A percentile compares a stretch with the other conserved stretches of the same genome.
phyloP scores from a whole-genome alignment of 2,797 vertebrate species.

The Sebastes wilsoni region DNA sequence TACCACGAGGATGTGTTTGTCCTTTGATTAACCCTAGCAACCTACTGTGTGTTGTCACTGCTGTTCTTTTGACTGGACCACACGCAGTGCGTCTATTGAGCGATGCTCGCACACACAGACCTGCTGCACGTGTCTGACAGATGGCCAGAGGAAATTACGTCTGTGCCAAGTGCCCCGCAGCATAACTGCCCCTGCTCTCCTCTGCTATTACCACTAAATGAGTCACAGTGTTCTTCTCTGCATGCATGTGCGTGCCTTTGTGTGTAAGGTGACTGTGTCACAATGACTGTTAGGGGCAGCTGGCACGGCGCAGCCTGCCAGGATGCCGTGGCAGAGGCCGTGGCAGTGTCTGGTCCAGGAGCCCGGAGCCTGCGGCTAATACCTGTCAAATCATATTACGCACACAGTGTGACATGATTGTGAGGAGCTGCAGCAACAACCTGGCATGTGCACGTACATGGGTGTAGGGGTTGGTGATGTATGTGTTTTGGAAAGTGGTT shows the following conservation, averaged over 20 bases:
- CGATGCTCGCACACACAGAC: conserved; percentile 14
- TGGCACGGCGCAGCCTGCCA: conserved; percentile 35
- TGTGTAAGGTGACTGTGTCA: conserved; percentile 35
- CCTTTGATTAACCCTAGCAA: conserved; percentile 7
- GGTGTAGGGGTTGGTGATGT: conserved; percentile 47
- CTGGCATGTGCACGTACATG: conserved; percentile 31
- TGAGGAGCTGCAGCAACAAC: conserved; percentile 39
- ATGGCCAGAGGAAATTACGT: conserved; percentile 56
- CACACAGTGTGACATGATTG: conserved; percentile 24
- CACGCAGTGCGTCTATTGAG: background rate
- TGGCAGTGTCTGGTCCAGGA: conserved; percentile 43
- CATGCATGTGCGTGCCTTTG: conserved; percentile 2
- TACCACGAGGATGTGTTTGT: background rate
- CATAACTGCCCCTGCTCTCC: conserved; percentile 33
- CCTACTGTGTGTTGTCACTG: background rate
- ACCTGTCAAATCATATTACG: conserved; percentile 58
- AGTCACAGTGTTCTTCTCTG: conserved; percentile 31
- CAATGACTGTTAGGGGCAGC: conserved; percentile 54
- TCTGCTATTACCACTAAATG: conserved; percentile 42
- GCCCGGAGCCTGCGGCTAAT: conserved; percentile 37
- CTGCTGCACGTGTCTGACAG: conserved; percentile 49
- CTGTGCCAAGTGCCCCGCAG: conserved; percentile 14
- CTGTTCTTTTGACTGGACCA: conserved; percentile 24
- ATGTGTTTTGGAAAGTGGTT: conserved; percentile 49
- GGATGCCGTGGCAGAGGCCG: conserved; percentile 32